Base-by-base conservation (phyloP, 2,888 invertebrate species). In the Pogonocherus hispidulus region DNA sequence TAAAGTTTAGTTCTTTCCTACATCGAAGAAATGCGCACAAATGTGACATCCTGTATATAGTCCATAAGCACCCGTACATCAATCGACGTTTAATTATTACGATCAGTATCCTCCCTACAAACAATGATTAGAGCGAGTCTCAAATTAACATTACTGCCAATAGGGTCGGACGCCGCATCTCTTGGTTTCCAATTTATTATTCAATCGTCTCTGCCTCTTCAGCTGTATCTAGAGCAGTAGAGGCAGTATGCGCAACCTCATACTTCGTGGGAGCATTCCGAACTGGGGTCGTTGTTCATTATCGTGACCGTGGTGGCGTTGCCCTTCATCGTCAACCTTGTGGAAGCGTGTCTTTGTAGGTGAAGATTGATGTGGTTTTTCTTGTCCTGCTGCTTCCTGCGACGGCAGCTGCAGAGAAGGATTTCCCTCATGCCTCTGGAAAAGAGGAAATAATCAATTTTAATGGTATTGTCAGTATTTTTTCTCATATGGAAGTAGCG, bases 371-470 rank as follows among this genome's bases (percentile, higher is more conserved):
- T 76, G 35, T 80, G 79, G 56, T 78, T 79, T 14, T 78, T 76
- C 22, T 81, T 82, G 47, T 80, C 79, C 63, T 78, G 83, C n/a
- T 79, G 78, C 6, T 82, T 76, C 23, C 80, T 79, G 2, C 82
- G 74, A 1, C 83, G 77, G 19, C 80, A 74, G 16, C 87, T 87
- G 81, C 93, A 94, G 69, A 91, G 87, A 35, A 95, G 84, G 20
- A 95, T 88, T 84, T 96, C 96, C 70, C 91, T 88, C 91, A 96
- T 94, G 18, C 95, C 95, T 80, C 92, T 92, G 76, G 18, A 79
- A 77, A 62, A 67, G 51, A 27, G 1, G 11, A 1, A 6, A 27
- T 23, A 4, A 8, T 14, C n/a, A 23, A 52, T 27, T 27, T 23
- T 6, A 52, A 14, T 20, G n/a, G 9, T 8, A 8, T 27, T 6